Percentiles rank a stretch among this genome's conserved stretches.
Conservation (phyloP, 1,140 invertebrate genomes). For the Sitobion miscanthi region DNA sequence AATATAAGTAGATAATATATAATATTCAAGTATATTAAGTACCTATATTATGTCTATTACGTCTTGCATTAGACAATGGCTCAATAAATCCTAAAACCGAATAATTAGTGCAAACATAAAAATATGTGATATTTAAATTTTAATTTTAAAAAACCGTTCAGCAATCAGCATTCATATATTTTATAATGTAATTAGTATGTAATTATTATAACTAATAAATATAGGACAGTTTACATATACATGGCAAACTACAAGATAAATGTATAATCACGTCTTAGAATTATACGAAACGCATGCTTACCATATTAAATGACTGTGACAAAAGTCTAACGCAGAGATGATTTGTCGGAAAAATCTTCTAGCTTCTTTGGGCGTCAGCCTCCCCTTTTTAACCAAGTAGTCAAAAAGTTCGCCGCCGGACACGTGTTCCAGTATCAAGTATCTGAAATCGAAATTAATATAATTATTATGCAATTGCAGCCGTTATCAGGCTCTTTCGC, state of each 20-base stretch:
- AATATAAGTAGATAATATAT: not conserved
- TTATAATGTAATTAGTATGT: not conserved
- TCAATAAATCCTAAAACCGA: not conserved
- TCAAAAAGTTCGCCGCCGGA: conserved; percentile 99
- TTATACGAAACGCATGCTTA: conserved; percentile 66
- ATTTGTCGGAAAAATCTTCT: conserved; percentile 98
- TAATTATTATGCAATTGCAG: not conserved
- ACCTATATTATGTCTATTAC: not conserved
- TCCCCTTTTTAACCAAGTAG: conserved; percentile 98
- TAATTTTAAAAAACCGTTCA: not conserved
- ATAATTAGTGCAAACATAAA: not conserved
- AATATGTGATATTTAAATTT: not conserved
- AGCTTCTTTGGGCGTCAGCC: conserved; percentile 97
- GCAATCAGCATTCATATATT: not conserved
- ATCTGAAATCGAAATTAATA: conserved; percentile 71
- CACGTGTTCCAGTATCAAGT: conserved; percentile 97
- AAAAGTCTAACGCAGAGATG: conserved; percentile 98
- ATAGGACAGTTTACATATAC: not conserved
- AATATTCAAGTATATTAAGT: not conserved
- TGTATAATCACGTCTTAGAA: not conserved
- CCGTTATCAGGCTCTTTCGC: not conserved
- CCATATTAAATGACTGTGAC: conserved; percentile 99
- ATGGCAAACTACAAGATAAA: not conserved
- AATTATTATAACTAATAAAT: not conserved
- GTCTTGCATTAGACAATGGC: not conserved